These are phyloP conservation scores for Aleiodes sp. DNA, from an alignment of 1,140 invertebrate species.

Conservation along the genomic window DNA sequence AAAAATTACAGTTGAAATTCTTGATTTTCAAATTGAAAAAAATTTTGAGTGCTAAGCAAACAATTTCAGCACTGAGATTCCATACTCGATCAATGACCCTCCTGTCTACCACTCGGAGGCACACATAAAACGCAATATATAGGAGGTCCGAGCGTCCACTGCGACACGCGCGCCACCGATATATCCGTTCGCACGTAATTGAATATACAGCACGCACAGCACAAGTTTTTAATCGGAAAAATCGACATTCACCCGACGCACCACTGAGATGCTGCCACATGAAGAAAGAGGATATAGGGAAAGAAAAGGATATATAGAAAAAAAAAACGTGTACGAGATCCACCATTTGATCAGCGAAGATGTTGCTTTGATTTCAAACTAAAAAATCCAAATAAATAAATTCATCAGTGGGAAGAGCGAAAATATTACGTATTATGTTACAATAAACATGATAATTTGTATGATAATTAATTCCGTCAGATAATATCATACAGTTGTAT, in stretches of 20 bases:
- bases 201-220: conserved; percentile 2
- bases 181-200: conserved; percentile 22
- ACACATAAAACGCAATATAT: not conserved
- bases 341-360: not conserved
- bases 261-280: not conserved
- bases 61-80: too few relatives aligned
- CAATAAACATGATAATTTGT: too few relatives aligned
- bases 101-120: too few relatives aligned
- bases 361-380: not conserved
- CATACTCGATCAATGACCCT: not conserved
- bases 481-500: too few relatives aligned
- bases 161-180: conserved; percentile 4
- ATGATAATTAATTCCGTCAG: too few relatives aligned
- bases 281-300: conserved; percentile 1
- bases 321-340: conserved; percentile 2
- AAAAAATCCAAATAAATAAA: not conserved
- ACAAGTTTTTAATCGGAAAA: not conserved
- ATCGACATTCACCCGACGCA: not conserved
- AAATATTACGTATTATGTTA: not conserved
- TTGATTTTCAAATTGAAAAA: not conserved
- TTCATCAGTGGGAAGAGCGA: not conserved
- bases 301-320: not conserved
- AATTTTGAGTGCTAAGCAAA: not conserved
- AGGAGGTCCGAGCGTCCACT: not conserved
- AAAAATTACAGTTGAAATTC: not conserved